Conservation (phyloP, 2,888 invertebrate genomes). For the Melanophora roralis region DNA sequence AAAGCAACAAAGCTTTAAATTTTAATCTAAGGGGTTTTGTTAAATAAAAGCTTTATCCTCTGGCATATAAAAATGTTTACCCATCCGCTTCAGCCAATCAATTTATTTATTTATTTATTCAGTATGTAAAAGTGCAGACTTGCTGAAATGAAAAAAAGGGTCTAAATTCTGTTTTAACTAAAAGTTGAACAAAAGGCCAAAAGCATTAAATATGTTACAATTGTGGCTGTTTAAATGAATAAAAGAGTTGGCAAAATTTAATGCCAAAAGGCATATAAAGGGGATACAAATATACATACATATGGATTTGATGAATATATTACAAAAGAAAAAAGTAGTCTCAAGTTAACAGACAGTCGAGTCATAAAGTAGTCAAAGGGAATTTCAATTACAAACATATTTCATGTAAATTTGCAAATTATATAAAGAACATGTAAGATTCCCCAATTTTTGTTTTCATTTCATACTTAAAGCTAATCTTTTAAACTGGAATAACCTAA, state of each 20-base stretch:
- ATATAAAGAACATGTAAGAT: too few species aligned
- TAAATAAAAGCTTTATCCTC: conserved; percentile 7
- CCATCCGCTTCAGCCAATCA: background rate
- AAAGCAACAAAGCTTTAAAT: too few species aligned
- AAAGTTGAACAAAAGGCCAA: background rate
- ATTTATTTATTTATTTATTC: background rate
- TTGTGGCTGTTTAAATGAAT: background rate
- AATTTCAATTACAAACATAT: background rate
- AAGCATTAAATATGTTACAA: background rate
- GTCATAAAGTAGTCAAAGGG: background rate
- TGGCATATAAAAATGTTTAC: background rate
- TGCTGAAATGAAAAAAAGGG: conserved; percentile 27
- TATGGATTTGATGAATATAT: too few species aligned
- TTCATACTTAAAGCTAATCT: too few species aligned
- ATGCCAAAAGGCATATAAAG: too few species aligned
- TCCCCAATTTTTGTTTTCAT: too few species aligned
- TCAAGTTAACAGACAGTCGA: too few species aligned
- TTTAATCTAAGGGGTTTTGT: background rate
- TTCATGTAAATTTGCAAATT: too few species aligned
- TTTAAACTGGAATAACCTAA: background rate
- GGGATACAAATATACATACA: too few species aligned
- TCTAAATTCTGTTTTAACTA: conserved; percentile 14
- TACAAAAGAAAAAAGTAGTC: too few species aligned
- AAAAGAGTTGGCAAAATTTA: background rate
- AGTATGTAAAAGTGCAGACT: conserved; percentile 14